Evolutionary conservation across 2,888 invertebrate genomes (phyloP).

Genomic region (Cephus pygmeus): DNA sequence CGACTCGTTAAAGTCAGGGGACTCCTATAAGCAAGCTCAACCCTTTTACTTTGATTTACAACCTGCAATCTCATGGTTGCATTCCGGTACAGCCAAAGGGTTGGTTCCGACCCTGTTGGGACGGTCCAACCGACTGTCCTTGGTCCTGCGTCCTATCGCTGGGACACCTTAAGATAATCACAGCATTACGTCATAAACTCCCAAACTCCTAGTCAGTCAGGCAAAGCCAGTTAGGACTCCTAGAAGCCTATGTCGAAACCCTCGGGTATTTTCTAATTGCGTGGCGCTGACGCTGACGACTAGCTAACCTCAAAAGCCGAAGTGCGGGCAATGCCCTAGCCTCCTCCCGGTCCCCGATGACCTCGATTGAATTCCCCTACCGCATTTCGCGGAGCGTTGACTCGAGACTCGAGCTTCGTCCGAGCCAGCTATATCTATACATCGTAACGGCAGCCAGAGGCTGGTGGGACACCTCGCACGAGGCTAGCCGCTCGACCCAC

Average conservation of each 20-base stretch:
- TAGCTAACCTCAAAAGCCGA: constrained; percentile 59
- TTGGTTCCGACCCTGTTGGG: not conserved
- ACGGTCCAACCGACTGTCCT: not conserved
- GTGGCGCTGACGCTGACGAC: constrained; percentile 49
- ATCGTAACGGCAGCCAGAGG: not conserved
- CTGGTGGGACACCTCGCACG: constrained; percentile 26
- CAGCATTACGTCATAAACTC: not conserved
- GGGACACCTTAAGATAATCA: not conserved
- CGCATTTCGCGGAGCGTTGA: constrained; percentile 40
- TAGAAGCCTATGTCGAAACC: constrained; percentile 19
- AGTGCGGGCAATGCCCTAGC: constrained; percentile 67
- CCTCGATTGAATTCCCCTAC: constrained; percentile 56
- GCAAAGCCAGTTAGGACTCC: constrained; percentile 2
- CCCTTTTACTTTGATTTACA: not conserved
- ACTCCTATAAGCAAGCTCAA: not conserved
- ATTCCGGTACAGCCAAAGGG: not conserved
- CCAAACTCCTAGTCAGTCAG: not conserved
- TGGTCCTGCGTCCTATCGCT: not conserved
- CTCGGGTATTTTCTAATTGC: constrained; percentile 56
- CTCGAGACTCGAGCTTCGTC: constrained; percentile 27
- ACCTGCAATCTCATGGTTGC: not conserved
- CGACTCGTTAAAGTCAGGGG: not conserved
- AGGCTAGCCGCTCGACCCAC: constrained; percentile 50
- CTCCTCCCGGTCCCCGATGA: constrained; percentile 61
- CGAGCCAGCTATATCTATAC: constrained; percentile 20